Conservation (phyloP, 2,888 invertebrate genomes). For the Acleris holmiana region DNA sequence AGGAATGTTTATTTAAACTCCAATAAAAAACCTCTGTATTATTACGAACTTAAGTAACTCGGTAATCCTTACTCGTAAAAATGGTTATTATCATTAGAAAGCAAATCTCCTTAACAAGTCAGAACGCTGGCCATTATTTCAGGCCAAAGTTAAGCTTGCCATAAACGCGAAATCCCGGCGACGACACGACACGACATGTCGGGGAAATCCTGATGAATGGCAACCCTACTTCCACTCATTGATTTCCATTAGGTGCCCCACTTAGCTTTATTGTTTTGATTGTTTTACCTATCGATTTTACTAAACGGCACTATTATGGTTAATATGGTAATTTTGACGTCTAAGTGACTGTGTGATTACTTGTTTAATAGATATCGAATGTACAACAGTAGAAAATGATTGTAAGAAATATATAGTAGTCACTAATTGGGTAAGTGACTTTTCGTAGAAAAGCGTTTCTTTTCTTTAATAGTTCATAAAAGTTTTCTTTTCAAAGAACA, state of each 20-base stretch:
- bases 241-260: constrained; percentile 51
- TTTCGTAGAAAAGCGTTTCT: constrained; percentile 34
- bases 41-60: neutral
- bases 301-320: neutral
- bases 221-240: constrained; percentile 53
- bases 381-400: neutral
- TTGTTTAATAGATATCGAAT: neutral
- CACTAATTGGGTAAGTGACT: constrained; percentile 38
- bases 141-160: constrained; percentile 31
- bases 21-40: neutral
- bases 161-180: constrained; percentile 26
- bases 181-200: constrained; percentile 31
- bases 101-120: constrained; percentile 14
- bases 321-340: too few relatives aligned
- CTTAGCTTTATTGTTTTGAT: constrained; percentile 43
- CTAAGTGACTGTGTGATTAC: too few relatives aligned
- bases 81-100: neutral
- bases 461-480: constrained; percentile 53
- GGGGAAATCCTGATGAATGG: constrained; percentile 34
- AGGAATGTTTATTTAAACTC: too few relatives aligned
- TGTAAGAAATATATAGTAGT: neutral
- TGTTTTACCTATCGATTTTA: constrained; percentile 15
- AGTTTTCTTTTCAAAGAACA: constrained; percentile 50
- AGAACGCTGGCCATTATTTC: constrained; percentile 20
- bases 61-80: neutral